Evolutionary conservation across 2,888 invertebrate species (phyloP), one percentile per base, ranked within the genome.

Genomic region (Allolobophora icterica): DNA sequence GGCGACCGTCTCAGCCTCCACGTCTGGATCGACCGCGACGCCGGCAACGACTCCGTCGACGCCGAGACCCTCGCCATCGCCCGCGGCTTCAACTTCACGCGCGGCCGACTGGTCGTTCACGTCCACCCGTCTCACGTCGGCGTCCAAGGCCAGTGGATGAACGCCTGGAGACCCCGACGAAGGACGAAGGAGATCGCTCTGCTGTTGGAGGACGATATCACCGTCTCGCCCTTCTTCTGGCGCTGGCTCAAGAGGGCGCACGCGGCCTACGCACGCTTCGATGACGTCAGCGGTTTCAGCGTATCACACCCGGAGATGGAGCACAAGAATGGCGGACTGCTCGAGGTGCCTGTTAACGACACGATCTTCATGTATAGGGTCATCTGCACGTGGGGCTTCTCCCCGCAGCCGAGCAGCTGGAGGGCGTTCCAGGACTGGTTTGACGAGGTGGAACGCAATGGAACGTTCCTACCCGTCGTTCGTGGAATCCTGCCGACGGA

Each of bases 321-420:
- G 13, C 92, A 92, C 4, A 91, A 90, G 33, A 3, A 38, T 21
- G 45, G 92, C 17, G 93, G 92, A 0, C 94, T 94, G 5, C 45
- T 91, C 3, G 93, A 93, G 33, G 89, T 91, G 30, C 83, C 90
- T 8, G 84, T 42, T 5, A 87, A 71, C 33, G 35, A 34, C 17
- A 38, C 90, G 30, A 35, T 84, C 11, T 94, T 93, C 89, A 58
- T 93, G 40, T 94, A 94, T 90, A 94, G 93, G 17, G 92, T 94
- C n/a, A 89, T 94, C 33, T 93, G 93, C 8, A 91, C 94, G 0
- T 94, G 94, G 94, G 94, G 94, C 17, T 94, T 93, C 92, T 94
- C 94, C 11, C 94, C 94, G 30, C 92, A 91, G 33, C 89, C 42
- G 21, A 84, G 91, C 24, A 93, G 93, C 45, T 94, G 94, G 94